phyloP scores from a whole-genome alignment of 2,888 invertebrate genomes.

The Limenitis arthemis region DNA sequence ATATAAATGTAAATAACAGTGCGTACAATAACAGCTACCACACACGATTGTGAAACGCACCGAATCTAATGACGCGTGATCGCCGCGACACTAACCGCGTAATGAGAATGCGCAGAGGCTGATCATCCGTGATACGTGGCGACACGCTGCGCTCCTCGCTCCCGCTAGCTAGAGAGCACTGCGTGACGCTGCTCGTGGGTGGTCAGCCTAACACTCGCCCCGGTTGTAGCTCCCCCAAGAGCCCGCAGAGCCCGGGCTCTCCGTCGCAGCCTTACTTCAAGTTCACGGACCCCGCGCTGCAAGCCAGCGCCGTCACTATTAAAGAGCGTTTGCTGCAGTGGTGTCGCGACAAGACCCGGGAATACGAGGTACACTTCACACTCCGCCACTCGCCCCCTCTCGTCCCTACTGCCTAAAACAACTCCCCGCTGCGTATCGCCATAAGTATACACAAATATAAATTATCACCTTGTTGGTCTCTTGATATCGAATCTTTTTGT shows the following conservation, averaged over 20 bases:
- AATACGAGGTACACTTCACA: slow-evolving; percentile 88
- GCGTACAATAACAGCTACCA: slow-evolving; percentile 34
- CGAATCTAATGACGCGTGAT: slow-evolving; percentile 30
- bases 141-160: background rate
- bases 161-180: background rate
- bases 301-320: slow-evolving; percentile 93
- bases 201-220: slow-evolving; percentile 58
- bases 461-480: no score
- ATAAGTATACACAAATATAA: background rate
- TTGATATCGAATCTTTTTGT: no score
- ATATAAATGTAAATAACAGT: slow-evolving; percentile 42
- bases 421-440: slow-evolving; percentile 27
- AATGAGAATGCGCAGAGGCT: background rate
- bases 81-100: slow-evolving; percentile 31
- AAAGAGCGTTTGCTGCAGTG: slow-evolving; percentile 97
- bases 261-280: slow-evolving; percentile 85
- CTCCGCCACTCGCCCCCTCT: slow-evolving; percentile 27
- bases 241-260: slow-evolving; percentile 75
- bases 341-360: slow-evolving; percentile 97
- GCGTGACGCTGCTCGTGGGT: slow-evolving; percentile 15
- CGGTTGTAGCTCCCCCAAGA: slow-evolving; percentile 81
- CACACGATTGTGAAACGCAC: slow-evolving; percentile 39
- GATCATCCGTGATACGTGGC: background rate
- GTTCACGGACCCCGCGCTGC: slow-evolving; percentile 92
- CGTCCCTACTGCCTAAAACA: slow-evolving; percentile 24